These are phyloP conservation scores for Synergus gifuensis DNA, from an alignment of 2,888 invertebrate species.

Conservation along the genomic window DNA sequence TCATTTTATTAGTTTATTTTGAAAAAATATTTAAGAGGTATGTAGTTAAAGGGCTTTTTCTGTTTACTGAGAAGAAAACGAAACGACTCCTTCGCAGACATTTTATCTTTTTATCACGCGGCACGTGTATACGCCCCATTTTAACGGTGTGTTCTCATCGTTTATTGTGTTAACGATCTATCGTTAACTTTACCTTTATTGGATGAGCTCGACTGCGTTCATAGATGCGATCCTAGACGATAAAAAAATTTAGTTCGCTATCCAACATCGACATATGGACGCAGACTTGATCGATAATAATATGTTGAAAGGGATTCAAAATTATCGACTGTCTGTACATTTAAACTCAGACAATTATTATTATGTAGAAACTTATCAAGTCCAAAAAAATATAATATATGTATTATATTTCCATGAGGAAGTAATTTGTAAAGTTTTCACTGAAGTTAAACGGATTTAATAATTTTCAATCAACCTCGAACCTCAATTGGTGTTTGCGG, in stretches of 20 bases:
- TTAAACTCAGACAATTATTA: too few relatives aligned
- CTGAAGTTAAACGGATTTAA: neutral
- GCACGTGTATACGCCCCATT: conserved; percentile 56
- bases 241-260: conserved; percentile 52
- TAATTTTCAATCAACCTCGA: neutral
- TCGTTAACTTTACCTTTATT: conserved; percentile 73
- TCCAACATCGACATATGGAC: conserved; percentile 45
- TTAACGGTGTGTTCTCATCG: conserved; percentile 69
- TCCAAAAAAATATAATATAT: too few relatives aligned
- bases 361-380: too few relatives aligned
- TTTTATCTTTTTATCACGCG: conserved; percentile 53
- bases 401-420: too few relatives aligned
- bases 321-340: neutral
- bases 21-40: neutral
- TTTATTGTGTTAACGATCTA: conserved; percentile 74
- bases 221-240: conserved; percentile 51
- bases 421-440: neutral
- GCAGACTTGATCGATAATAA: neutral
- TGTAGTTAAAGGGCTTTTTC: neutral
- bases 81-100: conserved; percentile 51
- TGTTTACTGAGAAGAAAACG: conserved; percentile 28
- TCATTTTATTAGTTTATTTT: neutral
- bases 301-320: neutral
- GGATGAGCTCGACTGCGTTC: conserved; percentile 66
- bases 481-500: neutral